phyloP scores from a whole-genome alignment of 2,888 invertebrate genomes.

The Chelonus formosanus region DNA sequence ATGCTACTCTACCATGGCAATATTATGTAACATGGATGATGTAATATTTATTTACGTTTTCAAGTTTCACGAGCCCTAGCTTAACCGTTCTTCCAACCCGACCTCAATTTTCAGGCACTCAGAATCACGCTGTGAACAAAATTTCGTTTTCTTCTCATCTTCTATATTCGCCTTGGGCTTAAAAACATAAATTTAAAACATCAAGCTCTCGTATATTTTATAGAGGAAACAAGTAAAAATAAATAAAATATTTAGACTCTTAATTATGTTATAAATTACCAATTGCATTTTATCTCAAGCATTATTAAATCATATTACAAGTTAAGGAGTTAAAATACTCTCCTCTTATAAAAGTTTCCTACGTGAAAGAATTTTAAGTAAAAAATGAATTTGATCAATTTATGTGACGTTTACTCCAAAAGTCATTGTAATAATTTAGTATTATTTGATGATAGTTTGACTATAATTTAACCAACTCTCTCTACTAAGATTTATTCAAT shows the following conservation, averaged over 20 bases:
- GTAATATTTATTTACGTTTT: slow-evolving; percentile 4
- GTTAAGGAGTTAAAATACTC: no score
- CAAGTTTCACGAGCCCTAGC: neutral
- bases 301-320: no score
- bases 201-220: neutral
- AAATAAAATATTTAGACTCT: neutral
- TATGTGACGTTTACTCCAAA: no score
- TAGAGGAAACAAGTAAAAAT: neutral
- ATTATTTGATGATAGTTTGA: no score
- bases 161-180: neutral
- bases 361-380: no score
- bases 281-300: no score
- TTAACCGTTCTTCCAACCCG: neutral
- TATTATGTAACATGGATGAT: neutral
- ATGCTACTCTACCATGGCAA: neutral
- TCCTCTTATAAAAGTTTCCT: no score
- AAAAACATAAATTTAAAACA: neutral
- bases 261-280: no score
- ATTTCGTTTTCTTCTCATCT: slow-evolving; percentile 1
- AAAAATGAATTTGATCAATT: no score
- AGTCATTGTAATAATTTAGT: no score
- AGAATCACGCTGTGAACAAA: neutral
- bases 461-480: no score
- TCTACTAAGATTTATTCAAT: no score
- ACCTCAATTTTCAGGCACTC: neutral